Base-by-base conservation (phyloP, 2,113 vertebrate species). In the Ramphastos sulfuratus region DNA sequence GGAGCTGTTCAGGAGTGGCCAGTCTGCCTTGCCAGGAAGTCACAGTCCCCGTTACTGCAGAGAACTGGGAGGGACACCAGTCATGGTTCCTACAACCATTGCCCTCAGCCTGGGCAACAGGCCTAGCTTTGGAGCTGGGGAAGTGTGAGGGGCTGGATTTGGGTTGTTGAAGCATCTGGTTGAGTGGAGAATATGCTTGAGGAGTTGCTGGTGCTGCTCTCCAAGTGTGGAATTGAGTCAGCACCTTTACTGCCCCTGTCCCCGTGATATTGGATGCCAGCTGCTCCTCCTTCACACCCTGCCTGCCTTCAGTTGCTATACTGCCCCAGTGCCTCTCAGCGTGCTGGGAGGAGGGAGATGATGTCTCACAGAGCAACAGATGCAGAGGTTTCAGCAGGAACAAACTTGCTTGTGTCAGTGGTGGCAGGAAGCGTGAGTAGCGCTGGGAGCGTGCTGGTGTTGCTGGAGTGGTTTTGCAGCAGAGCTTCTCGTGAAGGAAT, bases 11-110 rank as follows among this genome's bases (percentile, higher is more conserved):
- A 17, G 72, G 54, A 81, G 3, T 21, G 12, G 8, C 35, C n/a
- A 7, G 20, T 8, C 27, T 28, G 52, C 14, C 48, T 63, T 55
- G 27, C 55, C 37, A 17, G 13, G 63, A 12, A 28, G 23, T 23
- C 25, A 28, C 48, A 13, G 46, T 14, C 14, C 23, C n/a, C 0
- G 1, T 13, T 25, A 0, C 42, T 12, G 50, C 30, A 4, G 23
- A 10, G 78, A 35, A 48, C 33, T 77, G 30, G 7, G 52, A 18
- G 33, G 35, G 24, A 42, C 11, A 13, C 28, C 12, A 4, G 28
- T 2, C 2, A 30, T 33, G 14, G 17, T 39, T 37, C 3, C 0
- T 31, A 17, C 7, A 54, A 35, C 37, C 2, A 6, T 39, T 54
- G 71, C 60, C 28, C 35, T 15, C 4, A 7, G 54, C 55, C 35